Evolutionary conservation across 2,797 vertebrate species (phyloP), one percentile per base, ranked within the genome.

Genomic region (Tragopan temminckii): DNA sequence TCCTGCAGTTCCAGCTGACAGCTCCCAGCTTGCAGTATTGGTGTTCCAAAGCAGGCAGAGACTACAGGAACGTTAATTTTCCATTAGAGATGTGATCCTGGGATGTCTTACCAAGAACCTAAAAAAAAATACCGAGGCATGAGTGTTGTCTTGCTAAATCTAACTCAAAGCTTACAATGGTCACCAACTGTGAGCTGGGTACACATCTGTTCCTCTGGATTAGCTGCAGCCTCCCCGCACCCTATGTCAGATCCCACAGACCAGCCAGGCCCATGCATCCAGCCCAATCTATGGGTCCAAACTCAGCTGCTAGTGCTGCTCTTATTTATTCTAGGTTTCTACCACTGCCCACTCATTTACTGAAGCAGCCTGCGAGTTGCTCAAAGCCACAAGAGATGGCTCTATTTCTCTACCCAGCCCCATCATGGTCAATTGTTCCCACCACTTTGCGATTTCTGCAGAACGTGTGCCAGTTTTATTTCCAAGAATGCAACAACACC

Each of bases 401-500:
- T 90, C 76, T 1, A 0, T 92, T 94, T 95, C 93, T 91, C 85
- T 57, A 33, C 80, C 91, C 94, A 88, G 27, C 43, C 55, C 91
- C n/a, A 12, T 59, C 78, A 74, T 80, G 88, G 91, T 88, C 93
- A 88, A 94, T 94, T 95, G 89, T 91, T 88, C 52, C 84, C 87
- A 68, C 40, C 66, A 9, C 80, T 92, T 36, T 50, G 85, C 76
- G 59, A 53, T 76, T 68, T 89, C 82, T 81, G 83, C 8, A 9
- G 86, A 93, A 53, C 4, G 12, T 77, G 52, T 89, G 90, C 94
- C 94, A 96, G 74, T 95, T 93, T 70, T 61, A 88, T 88, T 95
- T 95, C 92, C 90, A 93, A 70, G 92, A 93, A 94, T 19, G 80
- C 89, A 89, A 11, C 87, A 88, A 61, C 89, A 92, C 69, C 86